Base-by-base conservation (phyloP, 2,797 vertebrate species). In the Fringilla coelebs region DNA sequence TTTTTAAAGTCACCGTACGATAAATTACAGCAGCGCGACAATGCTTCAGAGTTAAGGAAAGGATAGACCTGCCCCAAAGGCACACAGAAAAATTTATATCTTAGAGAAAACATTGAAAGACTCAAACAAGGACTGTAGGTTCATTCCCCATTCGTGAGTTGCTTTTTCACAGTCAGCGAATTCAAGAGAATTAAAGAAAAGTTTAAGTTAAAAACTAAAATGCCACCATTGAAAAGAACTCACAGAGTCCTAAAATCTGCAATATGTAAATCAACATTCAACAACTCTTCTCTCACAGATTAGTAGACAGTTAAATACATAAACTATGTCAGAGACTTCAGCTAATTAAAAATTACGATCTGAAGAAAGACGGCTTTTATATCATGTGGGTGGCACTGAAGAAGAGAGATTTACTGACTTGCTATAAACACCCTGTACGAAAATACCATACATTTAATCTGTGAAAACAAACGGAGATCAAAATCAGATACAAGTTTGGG, bases 381-480 rank as follows among this genome's bases (percentile, higher is more conserved):
- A 91, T 80, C 73, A 90, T 7, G 32, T 80, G 91, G 55, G 40
- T 5, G 4, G 17, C 26, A 76, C 40, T 57, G 61, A 71, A 89
- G 60, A 77, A 91, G 90, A 89, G 70, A 75, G 32, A 60, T 9
- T 40, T 57, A 86, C 43, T 72, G 74, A 43, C 51, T 93, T 58
- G 48, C 68, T 91, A 29, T 60, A 68, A 2, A 1, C 2, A 10
- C 57, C 71, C 41, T 49, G 16, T 62, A 82, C 51, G 81, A 73
- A 85, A 83, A 57, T 32, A 31, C 51, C 52, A 67, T 82, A 19
- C 31, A 48, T 75, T 62, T 55, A 90, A 97, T 96, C 97, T 63
- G 29, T 88, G 89, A 95, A 94, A 96, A 92, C 96, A 95, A 81
- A 43, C 38, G 86, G 92, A 96, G 92, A 93, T 97, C 91, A 93